Evolutionary conservation across 1,140 invertebrate species (phyloP).

Genomic region (Temnothorax longispinosus): DNA sequence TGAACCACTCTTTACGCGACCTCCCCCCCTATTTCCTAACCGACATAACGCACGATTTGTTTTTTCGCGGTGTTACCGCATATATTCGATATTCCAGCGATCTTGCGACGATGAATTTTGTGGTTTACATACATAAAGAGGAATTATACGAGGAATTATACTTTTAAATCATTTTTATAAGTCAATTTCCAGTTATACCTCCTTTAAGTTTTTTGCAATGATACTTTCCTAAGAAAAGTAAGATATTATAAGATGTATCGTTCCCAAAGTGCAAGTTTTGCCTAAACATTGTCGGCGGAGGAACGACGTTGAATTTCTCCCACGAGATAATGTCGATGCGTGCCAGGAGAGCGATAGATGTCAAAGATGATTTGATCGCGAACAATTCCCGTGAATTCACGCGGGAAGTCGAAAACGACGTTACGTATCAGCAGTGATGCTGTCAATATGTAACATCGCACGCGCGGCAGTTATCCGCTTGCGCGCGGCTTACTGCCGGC

Average conservation of each 20-base stretch:
- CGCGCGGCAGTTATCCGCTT: constrained; percentile 43
- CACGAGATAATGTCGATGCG: neutral
- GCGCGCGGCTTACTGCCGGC: constrained; percentile 47
- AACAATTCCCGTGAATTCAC: constrained; percentile 29
- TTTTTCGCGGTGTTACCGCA: constrained; percentile 52
- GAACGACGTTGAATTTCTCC: neutral
- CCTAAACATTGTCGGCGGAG: neutral
- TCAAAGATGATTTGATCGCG: constrained; percentile 29
- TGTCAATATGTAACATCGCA: constrained; percentile 35
- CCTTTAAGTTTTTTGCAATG: neutral
- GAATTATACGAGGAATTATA: neutral
- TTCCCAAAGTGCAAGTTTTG: neutral
- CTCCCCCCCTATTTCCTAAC: neutral
- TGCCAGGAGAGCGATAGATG: constrained; percentile 16
- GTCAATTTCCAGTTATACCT: neutral
- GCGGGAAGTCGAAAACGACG: constrained; percentile 23
- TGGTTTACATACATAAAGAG: neutral
- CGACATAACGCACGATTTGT: constrained; percentile 67
- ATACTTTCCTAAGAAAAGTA: neutral
- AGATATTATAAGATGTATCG: neutral
- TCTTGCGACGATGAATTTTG: constrained; percentile 24
- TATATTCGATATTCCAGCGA: constrained; percentile 10
- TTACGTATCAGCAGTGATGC: constrained; percentile 10
- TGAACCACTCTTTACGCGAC: constrained; percentile 44
- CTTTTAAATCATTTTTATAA: neutral